A percentile compares a stretch with the other conserved stretches of the same genome.
phyloP scores from a whole-genome alignment of 2,888 invertebrate genomes.

The Leptinotarsa peninsularis region DNA sequence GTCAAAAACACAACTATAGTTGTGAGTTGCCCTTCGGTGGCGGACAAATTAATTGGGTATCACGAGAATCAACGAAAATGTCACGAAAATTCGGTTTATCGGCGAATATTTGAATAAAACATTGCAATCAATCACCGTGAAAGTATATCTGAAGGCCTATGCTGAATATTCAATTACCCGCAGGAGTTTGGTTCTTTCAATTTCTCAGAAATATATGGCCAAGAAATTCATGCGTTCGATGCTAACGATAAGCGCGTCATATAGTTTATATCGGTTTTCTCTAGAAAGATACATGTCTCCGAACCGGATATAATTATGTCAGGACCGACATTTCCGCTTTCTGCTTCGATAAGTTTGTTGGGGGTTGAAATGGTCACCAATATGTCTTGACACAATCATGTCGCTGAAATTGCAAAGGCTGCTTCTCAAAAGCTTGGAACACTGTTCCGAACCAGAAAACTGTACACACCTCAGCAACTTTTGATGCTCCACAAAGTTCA shows the following conservation, averaged over 20 bases:
- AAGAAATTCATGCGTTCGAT: neutral
- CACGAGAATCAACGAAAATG: neutral
- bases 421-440: too few species aligned
- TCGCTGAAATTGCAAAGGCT: too few species aligned
- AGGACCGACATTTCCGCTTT: too few species aligned
- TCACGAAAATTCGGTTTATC: conserved; percentile 3
- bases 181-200: conserved; percentile 1
- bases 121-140: conserved; percentile 11
- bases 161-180: conserved; percentile 18
- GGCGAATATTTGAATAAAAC: conserved; percentile 4
- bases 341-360: too few species aligned
- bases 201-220: conserved; percentile 1
- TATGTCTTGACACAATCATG: too few species aligned
- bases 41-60: conserved; percentile 4
- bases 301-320: too few species aligned
- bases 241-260: neutral
- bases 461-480: too few species aligned
- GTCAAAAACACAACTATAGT: neutral
- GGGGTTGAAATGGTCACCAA: too few species aligned
- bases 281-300: too few species aligned
- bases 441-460: too few species aligned
- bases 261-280: neutral
- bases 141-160: conserved; percentile 1
- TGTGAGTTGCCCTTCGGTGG: neutral
- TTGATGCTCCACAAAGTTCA: too few species aligned